Evolutionary conservation across 2,888 invertebrate species (phyloP).

Genomic region (Athalia rosae): DNA sequence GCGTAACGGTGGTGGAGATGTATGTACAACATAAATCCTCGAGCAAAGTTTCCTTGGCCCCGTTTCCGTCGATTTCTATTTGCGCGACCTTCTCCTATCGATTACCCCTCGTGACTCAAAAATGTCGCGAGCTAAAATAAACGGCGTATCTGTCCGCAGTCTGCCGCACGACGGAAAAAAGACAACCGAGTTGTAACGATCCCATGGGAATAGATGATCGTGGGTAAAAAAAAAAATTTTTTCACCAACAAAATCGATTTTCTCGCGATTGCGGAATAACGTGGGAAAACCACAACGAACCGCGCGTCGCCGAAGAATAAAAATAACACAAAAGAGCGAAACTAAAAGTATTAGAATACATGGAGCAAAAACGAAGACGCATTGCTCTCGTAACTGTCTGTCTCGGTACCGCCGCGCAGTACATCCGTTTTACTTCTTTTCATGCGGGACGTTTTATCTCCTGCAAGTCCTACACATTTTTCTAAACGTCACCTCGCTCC

Average conservation of each 20-base stretch:
- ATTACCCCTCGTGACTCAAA: constrained; percentile 18
- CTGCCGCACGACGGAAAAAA: not conserved
- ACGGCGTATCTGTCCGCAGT: not conserved
- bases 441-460: constrained; percentile 3
- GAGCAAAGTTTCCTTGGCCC: constrained; percentile 33
- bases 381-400: constrained; percentile 10
- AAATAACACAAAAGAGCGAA: not conserved
- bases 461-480: not conserved
- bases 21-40: not conserved
- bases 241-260: no score
- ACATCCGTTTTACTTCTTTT: constrained; percentile 16
- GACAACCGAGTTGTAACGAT: not conserved
- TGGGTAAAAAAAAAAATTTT: no score
- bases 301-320: not conserved
- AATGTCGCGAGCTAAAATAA: constrained; percentile 1
- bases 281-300: not conserved
- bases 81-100: constrained; percentile 39
- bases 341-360: not conserved
- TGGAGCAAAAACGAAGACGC: constrained; percentile 23
- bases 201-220: constrained; percentile 23
- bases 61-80: constrained; percentile 29
- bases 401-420: not conserved
- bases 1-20: not conserved
- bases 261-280: not conserved
- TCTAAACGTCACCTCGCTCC: not conserved